Evolutionary conservation across 2,113 vertebrate genomes (phyloP), one percentile per base, ranked within the genome.

Genomic region (Muntiacus reevesi): DNA sequence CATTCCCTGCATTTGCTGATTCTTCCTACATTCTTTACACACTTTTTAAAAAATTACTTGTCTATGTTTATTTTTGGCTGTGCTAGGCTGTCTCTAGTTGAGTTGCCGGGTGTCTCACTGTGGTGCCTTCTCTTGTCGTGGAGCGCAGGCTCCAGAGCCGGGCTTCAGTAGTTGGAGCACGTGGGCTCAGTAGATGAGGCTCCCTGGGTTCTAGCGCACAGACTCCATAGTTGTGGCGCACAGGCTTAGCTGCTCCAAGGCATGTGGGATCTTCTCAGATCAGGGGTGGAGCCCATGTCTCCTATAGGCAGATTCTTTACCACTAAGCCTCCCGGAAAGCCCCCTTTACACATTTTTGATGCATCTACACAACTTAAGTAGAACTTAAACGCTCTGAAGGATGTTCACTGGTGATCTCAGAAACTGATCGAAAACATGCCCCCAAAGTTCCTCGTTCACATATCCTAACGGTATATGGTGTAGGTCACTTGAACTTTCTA

Each of bases 401-500:
- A 45, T 3, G 50, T 13, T 67, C 57, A 33, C 50, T 82, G 3
- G n/a, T 52, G 25, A 33, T 47, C 40, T 33, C 21, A 82, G 62
- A 71, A 89, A 67, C 17, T 55, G 25, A 23, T 30, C 25, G 43
- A 50, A 89, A 88, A 9, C 25, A 23, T 2, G 0, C n/a, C 19
- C 8, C 50, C 54, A 59, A 67, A 95, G 45, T 9, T 78, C 52
- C 87, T 89, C 64, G 10, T 13, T 45, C 28, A n/a, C 3, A 2
- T 89, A 33, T 10, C 45, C 25, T 62, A 71, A 55, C 0, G 0
- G 30, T 13, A 16, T 10, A 59, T 0, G 2, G 13, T 21, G 12
- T 50, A 79, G 50, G 15, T n/a, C 60, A 64, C 45, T 55, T 57
- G 30, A 82, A 47, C 13, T 85, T 86, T 92, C 45, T 43, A 60